Percentiles rank a stretch among this genome's conserved stretches.
phyloP scores from a whole-genome alignment of 2,888 invertebrate genomes.

The Agrotis segetum region DNA sequence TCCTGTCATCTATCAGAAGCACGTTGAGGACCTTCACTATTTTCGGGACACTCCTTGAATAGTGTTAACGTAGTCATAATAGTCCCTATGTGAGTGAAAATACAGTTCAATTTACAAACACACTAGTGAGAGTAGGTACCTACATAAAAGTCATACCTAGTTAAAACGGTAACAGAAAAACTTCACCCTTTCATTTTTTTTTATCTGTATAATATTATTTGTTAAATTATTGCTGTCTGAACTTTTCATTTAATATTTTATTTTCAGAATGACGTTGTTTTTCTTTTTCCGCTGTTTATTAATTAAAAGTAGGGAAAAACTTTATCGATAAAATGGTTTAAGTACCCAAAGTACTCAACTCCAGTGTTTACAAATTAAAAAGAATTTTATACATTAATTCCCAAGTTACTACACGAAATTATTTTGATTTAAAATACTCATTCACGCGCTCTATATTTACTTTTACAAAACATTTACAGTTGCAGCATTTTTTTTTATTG shows the following conservation, averaged over 20 bases:
- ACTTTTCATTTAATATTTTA: slow-evolving; percentile 1
- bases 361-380: background rate
- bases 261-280: background rate
- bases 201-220: no score
- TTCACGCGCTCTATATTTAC: background rate
- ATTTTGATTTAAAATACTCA: background rate
- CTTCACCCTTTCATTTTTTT: slow-evolving; percentile 2
- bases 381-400: background rate
- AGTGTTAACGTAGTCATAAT: slow-evolving; percentile 3
- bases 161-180: slow-evolving; percentile 5
- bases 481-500: no score
- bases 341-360: background rate
- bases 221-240: slow-evolving; percentile 2
- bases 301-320: background rate
- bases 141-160: background rate
- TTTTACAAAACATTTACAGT: no score
- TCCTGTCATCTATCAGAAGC: slow-evolving; percentile 62
- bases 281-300: background rate
- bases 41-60: slow-evolving; percentile 21
- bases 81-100: background rate
- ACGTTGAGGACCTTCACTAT: slow-evolving; percentile 33
- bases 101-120: background rate
- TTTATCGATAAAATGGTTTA: background rate
- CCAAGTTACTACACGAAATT: background rate
- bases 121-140: background rate